Evolutionary conservation across 2,888 invertebrate genomes (phyloP).

Genomic region (Alviniconcha strummeri): DNA sequence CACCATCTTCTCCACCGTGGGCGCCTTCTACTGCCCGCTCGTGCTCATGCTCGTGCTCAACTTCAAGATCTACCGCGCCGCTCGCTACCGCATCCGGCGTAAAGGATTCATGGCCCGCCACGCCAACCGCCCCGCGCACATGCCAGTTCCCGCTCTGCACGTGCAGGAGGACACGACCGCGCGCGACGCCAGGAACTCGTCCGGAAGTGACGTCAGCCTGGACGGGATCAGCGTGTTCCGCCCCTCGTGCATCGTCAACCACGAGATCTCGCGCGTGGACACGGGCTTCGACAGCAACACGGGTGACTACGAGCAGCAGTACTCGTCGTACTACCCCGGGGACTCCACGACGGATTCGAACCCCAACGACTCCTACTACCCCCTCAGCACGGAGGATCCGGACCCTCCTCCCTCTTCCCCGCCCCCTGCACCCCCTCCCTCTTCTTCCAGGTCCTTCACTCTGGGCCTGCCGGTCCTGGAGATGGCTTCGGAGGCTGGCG

Average conservation of each 20-base stretch:
- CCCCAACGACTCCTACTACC: conserved; percentile 19
- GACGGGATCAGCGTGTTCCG: conserved; percentile 62
- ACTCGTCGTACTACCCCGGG: conserved; percentile 2
- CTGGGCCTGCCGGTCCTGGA: background rate
- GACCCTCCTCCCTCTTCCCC: background rate
- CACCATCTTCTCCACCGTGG: conserved; percentile 96
- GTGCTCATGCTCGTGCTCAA: conserved; percentile 95
- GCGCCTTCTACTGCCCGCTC: conserved; percentile 97
- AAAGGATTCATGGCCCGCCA: conserved; percentile 10
- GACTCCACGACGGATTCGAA: conserved; percentile 29
- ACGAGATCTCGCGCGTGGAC: conserved; percentile 50
- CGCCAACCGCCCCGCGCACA: background rate
- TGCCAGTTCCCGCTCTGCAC: conserved; percentile 38
- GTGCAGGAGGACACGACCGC: conserved; percentile 33
- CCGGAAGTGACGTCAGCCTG: conserved; percentile 63
- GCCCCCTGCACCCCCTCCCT: conserved; percentile 1
- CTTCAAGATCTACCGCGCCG: conserved; percentile 96
- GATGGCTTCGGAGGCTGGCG: too few species aligned
- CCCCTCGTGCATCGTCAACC: conserved; percentile 56
- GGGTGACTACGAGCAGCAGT: background rate
- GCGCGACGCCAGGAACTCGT: conserved; percentile 48
- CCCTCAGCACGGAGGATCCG: conserved; percentile 17
- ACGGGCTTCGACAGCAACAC: conserved; percentile 37
- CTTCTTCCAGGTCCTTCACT: background rate
- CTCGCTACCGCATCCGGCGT: conserved; percentile 85